Evolutionary conservation across 2,113 vertebrate species (phyloP), one percentile per base, ranked within the genome.

Genomic region (Thinocorus orbignyianus): DNA sequence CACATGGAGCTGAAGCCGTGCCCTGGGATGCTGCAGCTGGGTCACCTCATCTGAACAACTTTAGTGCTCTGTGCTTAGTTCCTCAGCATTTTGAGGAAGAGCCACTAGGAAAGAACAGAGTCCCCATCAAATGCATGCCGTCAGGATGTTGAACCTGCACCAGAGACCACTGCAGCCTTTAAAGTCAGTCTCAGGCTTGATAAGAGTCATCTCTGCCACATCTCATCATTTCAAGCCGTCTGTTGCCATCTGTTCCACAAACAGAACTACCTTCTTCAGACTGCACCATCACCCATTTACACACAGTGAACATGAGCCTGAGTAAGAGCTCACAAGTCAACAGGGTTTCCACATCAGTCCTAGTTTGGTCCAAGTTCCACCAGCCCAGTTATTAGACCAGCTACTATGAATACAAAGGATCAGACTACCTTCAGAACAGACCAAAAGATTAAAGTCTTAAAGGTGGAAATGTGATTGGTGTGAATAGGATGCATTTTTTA

Each of bases 281-380:
- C 65, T 37, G 23, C 51, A 52, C 52, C 44, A 23, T 2, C 24
- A 57, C 6, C 55, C 66, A 23, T 51, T 62, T 42, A 35, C 37
- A 42, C 2, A 17, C 0, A 3, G 54, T 65, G 31, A 64, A 24
- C 1, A 0, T 0, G 3, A 78, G n/a, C 13, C 39, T 26, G 6
- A 42, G 20, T 2, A 41, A 39, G 33, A 55, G 35, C 13, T 60
- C 52, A 44, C n/a, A 19, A 17, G 42, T 33, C 68, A 60, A 6
- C 2, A 26, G 11, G 7, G 17, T 28, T 64, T 37, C 49, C 49
- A 71, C 14, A 35, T 6, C 11, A 23, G 78, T 25, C 30, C 69
- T 3, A 23, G 9, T 1, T 30, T 5, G 11, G 51, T 10, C 24
- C 39, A 61, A 51, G 33, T 46, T 73, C 20, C 48, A 90, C 20